Conservation (phyloP, 2,113 vertebrate species). For the Mormyrus iriodes region DNA sequence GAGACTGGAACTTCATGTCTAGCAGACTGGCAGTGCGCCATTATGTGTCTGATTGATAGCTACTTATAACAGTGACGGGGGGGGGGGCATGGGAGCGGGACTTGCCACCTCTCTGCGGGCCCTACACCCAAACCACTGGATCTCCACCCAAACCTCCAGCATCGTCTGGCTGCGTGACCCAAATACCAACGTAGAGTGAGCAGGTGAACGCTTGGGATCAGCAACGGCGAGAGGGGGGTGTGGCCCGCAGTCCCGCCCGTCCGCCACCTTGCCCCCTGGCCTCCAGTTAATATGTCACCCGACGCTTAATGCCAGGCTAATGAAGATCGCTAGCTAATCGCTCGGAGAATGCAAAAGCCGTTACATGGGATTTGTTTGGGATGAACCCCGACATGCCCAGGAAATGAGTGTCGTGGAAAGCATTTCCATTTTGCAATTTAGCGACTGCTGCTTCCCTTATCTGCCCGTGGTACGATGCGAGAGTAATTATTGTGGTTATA, state of each 20-base stretch:
- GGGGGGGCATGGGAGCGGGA: neutral
- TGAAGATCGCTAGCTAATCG: neutral
- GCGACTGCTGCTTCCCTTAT: neutral
- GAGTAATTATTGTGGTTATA: neutral
- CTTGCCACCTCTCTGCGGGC: neutral
- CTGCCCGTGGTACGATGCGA: neutral
- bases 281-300: neutral
- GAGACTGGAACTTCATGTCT: neutral
- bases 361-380: neutral
- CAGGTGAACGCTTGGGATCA: constrained; percentile 23
- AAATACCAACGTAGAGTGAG: constrained; percentile 22
- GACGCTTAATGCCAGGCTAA: neutral
- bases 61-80: neutral
- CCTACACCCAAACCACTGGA: neutral
- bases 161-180: constrained; percentile 18
- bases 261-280: neutral
- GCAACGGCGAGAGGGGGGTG: constrained; percentile 21
- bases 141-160: neutral
- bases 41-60: neutral
- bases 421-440: constrained; percentile 2
- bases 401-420: neutral
- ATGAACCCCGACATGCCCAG: neutral
- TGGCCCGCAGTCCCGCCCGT: neutral
- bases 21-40: neutral
- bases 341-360: neutral